Evolutionary conservation across 92 coral and sea anemone species (phyloP), one percentile per base, ranked within the genome.

Genomic region (Phenganax marumi): DNA sequence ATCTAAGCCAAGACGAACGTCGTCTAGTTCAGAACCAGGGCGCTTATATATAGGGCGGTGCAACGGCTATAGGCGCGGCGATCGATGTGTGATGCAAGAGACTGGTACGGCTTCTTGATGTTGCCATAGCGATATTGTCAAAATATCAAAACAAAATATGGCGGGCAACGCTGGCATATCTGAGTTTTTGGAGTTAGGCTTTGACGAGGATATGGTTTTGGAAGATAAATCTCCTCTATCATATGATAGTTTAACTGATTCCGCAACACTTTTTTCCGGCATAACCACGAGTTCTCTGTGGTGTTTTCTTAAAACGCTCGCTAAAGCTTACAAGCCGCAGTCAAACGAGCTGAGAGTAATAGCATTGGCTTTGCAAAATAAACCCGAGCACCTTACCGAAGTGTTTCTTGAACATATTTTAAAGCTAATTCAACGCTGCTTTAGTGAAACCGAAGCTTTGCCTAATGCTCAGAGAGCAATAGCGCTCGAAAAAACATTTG

Each of bases 21-120:
- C 81, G 19, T 76, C 81, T 10, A 76, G 81, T 76, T 76, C 81
- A 12, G 68, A 76, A 76, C 68, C 54, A 18, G 81, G n/a, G n/a
- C n/a, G n/a, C n/a, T n/a, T n/a, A n/a, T n/a, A n/a, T n/a, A n/a
- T n/a, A n/a, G n/a, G n/a, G n/a, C n/a, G n/a, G n/a, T n/a, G n/a
- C n/a, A n/a, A n/a, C n/a, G n/a, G n/a, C n/a, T n/a, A n/a, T n/a
- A n/a, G n/a, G n/a, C n/a, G n/a, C n/a, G n/a, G n/a, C n/a, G n/a
- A n/a, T n/a, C n/a, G n/a, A n/a, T n/a, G n/a, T n/a, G n/a, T n/a
- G n/a, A n/a, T n/a, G n/a, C n/a, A n/a, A n/a, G n/a, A n/a, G n/a
- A n/a, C n/a, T n/a, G n/a, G n/a, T n/a, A n/a, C n/a, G n/a, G n/a
- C n/a, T n/a, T n/a, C n/a, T n/a, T n/a, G n/a, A n/a, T n/a, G n/a